phyloP scores from a whole-genome alignment of 2,888 invertebrate genomes.

The Minunthozetes semirufus region DNA sequence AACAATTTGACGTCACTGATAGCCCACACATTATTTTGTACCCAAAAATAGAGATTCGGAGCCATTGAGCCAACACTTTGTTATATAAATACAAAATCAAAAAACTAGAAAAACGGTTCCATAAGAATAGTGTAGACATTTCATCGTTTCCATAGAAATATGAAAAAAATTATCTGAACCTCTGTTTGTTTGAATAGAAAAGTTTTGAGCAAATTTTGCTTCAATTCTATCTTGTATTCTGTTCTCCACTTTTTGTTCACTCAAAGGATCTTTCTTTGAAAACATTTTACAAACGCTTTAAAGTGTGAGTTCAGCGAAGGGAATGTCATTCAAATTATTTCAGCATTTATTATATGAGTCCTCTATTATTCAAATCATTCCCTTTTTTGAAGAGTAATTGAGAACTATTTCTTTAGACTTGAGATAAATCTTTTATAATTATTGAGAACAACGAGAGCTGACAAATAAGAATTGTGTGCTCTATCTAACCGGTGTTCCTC shows the following conservation, averaged over 20 bases:
- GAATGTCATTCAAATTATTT: constrained; percentile 9
- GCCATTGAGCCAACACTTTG: no score
- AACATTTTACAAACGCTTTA: background rate
- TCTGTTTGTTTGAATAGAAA: background rate
- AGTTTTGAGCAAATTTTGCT: background rate
- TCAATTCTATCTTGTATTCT: background rate
- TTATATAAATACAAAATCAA: background rate
- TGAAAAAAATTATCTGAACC: background rate
- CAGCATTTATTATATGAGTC: background rate
- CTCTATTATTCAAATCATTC: background rate
- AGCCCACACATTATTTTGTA: background rate
- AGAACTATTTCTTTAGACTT: background rate
- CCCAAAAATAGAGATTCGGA: background rate
- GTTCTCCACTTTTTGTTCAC: background rate
- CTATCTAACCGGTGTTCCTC: background rate
- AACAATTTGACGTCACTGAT: background rate
- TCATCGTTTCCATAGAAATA: constrained; percentile 2
- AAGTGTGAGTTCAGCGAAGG: background rate
- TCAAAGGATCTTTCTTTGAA: background rate
- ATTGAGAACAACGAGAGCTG: background rate
- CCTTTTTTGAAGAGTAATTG: background rate
- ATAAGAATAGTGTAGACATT: background rate
- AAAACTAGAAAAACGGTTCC: background rate
- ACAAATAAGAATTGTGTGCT: background rate
- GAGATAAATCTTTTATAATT: background rate